Base-by-base conservation (phyloP, 1,140 invertebrate species). In the Tetragonula clypearis region DNA sequence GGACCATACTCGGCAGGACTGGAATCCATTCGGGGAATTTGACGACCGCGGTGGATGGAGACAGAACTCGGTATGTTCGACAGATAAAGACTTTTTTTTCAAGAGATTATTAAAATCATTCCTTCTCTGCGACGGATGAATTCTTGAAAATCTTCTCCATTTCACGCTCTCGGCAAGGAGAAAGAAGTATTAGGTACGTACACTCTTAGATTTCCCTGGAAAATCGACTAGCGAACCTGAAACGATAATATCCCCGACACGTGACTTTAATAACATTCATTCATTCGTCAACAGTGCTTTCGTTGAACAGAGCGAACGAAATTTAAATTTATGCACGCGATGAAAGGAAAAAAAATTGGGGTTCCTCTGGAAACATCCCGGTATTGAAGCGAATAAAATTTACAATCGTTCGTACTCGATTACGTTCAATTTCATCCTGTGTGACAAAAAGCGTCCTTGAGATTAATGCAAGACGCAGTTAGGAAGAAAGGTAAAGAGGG, bases 1-100 rank as follows among this genome's bases (percentile, higher is more conserved):
- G 60, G 26, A 71, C 53, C 55, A 58, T 55, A 77, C 72, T 77
- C 55, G 58, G 9, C n/a, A 35, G 55, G 55, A 75, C 62, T 69
- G 69, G 80, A 82, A 83, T 72, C 84, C 76, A 66, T 65, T 62
- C 62, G 21, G 76, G 79, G 87, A 89, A 88, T 89, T 88, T 53
- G 55, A 53, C 56, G 56, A 35, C 30, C 68, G 23, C 21, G 66
- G 4, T 14, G 41, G 56, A 56, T 60, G 49, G 23, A 30, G 30
- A 30, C 60, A 79, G 12, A 26, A 68, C 26, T 23, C 26, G 35
- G 26, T 23, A 56, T 49, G 41, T 65, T 49, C 14, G 62, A 9
- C 12, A n/a, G 8, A 71, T 17, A 53, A 65, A 68, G 82, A 79
- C 60, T 41, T n/a, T 21, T 30, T 30, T 30, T 30, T 30, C 1